A percentile compares a stretch with the other conserved stretches of the same genome.
phyloP scores from a whole-genome alignment of 64 coral and sea anemone species.

The Pocillopora damicornis region DNA sequence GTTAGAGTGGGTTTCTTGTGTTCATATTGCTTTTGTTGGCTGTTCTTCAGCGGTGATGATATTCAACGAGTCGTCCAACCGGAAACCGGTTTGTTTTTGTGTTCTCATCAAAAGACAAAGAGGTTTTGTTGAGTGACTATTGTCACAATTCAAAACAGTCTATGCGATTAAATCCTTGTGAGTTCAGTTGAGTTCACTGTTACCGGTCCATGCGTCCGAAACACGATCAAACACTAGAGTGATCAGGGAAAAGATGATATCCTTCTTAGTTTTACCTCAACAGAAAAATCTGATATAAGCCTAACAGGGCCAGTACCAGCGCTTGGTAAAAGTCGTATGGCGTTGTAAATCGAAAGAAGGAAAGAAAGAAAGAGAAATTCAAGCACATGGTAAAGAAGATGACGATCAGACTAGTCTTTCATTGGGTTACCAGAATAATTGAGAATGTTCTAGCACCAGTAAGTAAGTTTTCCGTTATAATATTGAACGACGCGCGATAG shows the following conservation, averaged over 20 bases:
- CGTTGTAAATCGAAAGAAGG: background rate
- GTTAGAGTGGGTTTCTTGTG: too few relatives aligned
- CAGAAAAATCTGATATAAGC: too few relatives aligned
- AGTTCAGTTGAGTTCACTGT: background rate
- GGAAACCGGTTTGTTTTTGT: background rate
- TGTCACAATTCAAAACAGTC: background rate
- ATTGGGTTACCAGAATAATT: background rate
- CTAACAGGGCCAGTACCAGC: background rate
- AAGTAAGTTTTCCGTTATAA: background rate
- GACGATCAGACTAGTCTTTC: background rate
- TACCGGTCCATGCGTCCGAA: background rate
- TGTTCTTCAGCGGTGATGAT: too few relatives aligned
- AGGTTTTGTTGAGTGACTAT: background rate
- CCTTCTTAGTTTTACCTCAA: too few relatives aligned
- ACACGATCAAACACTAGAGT: background rate
- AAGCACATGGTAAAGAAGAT: constrained; percentile 13
- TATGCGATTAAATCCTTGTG: background rate
- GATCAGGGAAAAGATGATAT: too few relatives aligned
- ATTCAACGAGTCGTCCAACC: background rate
- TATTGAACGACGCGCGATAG: background rate
- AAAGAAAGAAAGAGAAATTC: background rate
- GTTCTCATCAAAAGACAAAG: constrained; percentile 8
- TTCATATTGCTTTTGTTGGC: too few relatives aligned
- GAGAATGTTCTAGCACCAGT: background rate
- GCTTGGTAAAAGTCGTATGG: background rate